Conservation (phyloP, 2,888 invertebrate genomes). For the Tachina fera region DNA sequence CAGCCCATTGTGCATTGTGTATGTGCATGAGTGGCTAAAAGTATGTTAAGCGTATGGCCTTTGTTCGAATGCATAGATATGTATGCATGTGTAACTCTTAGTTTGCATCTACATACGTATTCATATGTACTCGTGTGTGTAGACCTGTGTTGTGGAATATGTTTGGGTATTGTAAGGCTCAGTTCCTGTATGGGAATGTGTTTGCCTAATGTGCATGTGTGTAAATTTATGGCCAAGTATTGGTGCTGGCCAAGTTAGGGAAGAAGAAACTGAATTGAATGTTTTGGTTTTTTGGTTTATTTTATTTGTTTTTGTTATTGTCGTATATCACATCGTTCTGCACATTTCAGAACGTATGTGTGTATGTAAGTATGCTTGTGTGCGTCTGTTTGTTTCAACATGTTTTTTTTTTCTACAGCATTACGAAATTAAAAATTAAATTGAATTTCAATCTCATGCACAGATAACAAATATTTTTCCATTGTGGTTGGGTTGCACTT, state of each 20-base stretch:
- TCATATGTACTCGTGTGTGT: neutral
- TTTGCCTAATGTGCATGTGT: constrained; percentile 44
- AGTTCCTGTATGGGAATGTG: constrained; percentile 60
- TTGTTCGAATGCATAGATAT: constrained; percentile 42
- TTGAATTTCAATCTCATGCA: constrained; percentile 72
- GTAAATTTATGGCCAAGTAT: constrained; percentile 16
- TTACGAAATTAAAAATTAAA: constrained; percentile 72
- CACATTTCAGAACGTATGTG: neutral
- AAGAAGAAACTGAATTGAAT: constrained; percentile 53
- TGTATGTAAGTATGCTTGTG: neutral
- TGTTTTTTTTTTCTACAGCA: constrained; percentile 52
- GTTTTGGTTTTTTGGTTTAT: constrained; percentile 60
- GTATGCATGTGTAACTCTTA: neutral
- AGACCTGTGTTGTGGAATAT: neutral
- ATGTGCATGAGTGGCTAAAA: constrained; percentile 17
- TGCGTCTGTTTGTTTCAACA: constrained; percentile 12
- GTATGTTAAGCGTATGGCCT: constrained; percentile 48
- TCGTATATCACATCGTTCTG: constrained; percentile 32
- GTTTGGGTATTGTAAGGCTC: constrained; percentile 7
- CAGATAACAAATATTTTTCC: constrained; percentile 71
- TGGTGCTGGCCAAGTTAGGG: constrained; percentile 29
- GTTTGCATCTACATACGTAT: neutral
- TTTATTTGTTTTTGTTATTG: constrained; percentile 48
- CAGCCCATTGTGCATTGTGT: constrained; percentile 11
- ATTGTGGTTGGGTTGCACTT: constrained; percentile 62